A percentile compares a stretch with the other conserved stretches of the same genome.
These are phyloP conservation scores for Caenorhabditis afra DNA, from an alignment of 2,888 invertebrate genomes.

Conservation along the genomic window DNA sequence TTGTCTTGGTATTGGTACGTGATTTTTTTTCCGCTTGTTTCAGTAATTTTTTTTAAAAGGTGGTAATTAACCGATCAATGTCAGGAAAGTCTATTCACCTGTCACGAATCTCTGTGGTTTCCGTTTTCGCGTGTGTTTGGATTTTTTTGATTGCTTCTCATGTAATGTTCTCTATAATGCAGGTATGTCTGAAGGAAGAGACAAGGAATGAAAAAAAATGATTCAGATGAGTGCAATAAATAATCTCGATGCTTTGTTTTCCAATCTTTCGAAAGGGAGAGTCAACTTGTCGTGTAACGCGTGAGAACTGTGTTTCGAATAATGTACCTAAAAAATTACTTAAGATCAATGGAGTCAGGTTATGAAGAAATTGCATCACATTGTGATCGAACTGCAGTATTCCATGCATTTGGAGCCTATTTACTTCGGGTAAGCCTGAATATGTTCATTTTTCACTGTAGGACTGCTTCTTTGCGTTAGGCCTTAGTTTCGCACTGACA, in stretches of 20 bases:
- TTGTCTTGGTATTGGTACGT: conserved; percentile 77
- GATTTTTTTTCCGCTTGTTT: neutral
- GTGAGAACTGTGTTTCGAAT: conserved; percentile 40
- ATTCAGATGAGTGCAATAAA: conserved; percentile 66
- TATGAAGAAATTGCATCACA: conserved; percentile 74
- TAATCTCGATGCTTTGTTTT: conserved; percentile 67
- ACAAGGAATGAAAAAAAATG: neutral
- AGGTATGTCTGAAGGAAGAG: no score
- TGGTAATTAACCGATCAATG: conserved; percentile 79
- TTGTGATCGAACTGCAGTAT: conserved; percentile 76
- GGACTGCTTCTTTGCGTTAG: no score
- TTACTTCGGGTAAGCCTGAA: conserved; percentile 50
- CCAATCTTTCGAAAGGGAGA: conserved; percentile 60
- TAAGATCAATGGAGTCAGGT: conserved; percentile 69
- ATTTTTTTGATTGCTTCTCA: conserved; percentile 77
- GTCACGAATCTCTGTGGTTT: conserved; percentile 72
- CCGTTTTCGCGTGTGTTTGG: conserved; percentile 77
- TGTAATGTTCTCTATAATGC: conserved; percentile 77
- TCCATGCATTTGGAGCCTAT: conserved; percentile 75
- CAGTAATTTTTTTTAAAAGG: conserved; percentile 35
- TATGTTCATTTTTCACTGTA: neutral
- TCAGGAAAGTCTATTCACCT: conserved; percentile 77
- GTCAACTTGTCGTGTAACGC: conserved; percentile 54
- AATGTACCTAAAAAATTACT: neutral
- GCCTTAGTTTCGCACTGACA: no score